Base-by-base conservation (phyloP, 2,888 invertebrate species). In the Actias luna region DNA sequence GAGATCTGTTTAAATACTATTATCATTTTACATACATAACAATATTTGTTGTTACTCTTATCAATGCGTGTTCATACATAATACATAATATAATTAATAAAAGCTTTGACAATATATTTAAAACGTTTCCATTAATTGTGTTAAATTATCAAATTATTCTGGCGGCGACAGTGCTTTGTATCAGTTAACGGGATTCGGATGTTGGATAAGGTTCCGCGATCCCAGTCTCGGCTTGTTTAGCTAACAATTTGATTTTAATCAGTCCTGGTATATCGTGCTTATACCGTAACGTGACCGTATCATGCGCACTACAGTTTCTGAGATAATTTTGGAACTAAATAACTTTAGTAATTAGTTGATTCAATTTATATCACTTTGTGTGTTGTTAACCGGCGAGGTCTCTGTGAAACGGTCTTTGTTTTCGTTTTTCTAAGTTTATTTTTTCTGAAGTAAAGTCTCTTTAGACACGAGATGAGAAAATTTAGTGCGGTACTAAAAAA, bases 201-300 rank as follows among this genome's bases (percentile, higher is more conserved):
- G 88, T 89, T 87, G 87, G 86, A 85, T 88, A 82, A 84, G 84
- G 84, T 81, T 82, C 80, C 80, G 78, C 69, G 72, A 75, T 71
- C 69, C 68, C 60, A 67, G 58, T 46, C 68, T 62, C 65, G 67
- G 76, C 79, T 79, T 85, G 85, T 88, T 85, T 88, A 83, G 83
- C 73, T 80, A 84, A 81, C 85, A 81, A 84, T 86, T 86, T 84
- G 80, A 79, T 84, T 87, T 88, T 87, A 89, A 90, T 89, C 88
- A 85, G 79, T 87, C 87, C 82, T 68, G 73, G 55, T n/a, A 18
- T 42, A 42, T 7, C 7, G 8, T 18, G 42, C 7, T 42, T 42
- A 8, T 29, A 16, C 70, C 75, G 70, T 72, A 69, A 71, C 72
- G 64, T 57, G 60, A 64, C 62, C 67, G 64, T 66, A 68, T 67